Percentiles rank a stretch among this genome's conserved stretches.
Evolutionary conservation across 2,888 invertebrate genomes (phyloP).

Genomic region (Poecilus cupreus): DNA sequence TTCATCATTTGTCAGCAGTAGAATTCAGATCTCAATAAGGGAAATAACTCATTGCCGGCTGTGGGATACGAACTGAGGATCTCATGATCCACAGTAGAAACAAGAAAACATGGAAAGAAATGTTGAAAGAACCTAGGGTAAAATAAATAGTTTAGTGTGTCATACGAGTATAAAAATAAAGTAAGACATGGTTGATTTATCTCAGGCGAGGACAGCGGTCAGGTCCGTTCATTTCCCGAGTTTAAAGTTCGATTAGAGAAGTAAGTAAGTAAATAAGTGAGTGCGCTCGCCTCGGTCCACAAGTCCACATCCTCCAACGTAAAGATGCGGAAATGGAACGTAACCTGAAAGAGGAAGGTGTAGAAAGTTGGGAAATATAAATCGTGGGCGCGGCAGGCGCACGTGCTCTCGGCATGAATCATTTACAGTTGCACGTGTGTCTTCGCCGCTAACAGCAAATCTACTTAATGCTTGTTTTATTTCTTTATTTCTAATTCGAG

Average conservation of each 20-base stretch:
- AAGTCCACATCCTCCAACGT: too few species aligned
- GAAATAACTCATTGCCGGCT: too few species aligned
- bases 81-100: too few species aligned
- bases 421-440: slow-evolving; percentile 57
- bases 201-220: background rate
- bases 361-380: slow-evolving; percentile 55
- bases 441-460: slow-evolving; percentile 57
- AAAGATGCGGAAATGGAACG: background rate
- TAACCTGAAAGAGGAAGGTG: slow-evolving; percentile 34
- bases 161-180: slow-evolving; percentile 17
- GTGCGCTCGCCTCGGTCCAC: background rate
- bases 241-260: slow-evolving; percentile 26
- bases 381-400: slow-evolving; percentile 36
- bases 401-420: slow-evolving; percentile 45
- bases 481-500: slow-evolving; percentile 59
- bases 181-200: slow-evolving; percentile 9
- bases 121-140: too few species aligned
- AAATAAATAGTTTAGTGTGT: background rate
- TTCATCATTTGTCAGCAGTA: too few species aligned
- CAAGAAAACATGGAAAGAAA: too few species aligned
- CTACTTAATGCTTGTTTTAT: slow-evolving; percentile 59
- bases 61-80: too few species aligned
- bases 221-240: background rate
- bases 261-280: slow-evolving; percentile 17
- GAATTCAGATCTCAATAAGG: too few species aligned